Conservation (phyloP, 2,888 invertebrate genomes). For the Mythimna pallens region DNA sequence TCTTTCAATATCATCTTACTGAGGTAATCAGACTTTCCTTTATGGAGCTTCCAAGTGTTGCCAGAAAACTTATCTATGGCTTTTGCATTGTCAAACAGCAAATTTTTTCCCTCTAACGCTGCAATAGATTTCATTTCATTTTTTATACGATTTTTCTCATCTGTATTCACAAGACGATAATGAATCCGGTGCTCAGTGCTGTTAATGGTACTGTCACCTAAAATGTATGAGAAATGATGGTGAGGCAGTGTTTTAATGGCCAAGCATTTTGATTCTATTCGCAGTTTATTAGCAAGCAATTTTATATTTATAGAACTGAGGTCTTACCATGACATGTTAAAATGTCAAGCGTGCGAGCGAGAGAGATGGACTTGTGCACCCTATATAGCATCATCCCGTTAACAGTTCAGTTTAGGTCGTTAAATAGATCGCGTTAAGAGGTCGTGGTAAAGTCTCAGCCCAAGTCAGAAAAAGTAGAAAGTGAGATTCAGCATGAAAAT, state of each 20-base stretch:
- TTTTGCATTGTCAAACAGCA: slow-evolving; percentile 78
- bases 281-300: not conserved
- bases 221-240: slow-evolving; percentile 71
- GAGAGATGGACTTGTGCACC: too few relatives aligned
- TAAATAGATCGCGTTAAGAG: too few relatives aligned
- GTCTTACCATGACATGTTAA: too few relatives aligned
- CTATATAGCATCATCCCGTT: too few relatives aligned
- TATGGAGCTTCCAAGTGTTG: slow-evolving; percentile 81
- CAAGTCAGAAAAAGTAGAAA: not conserved
- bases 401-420: too few relatives aligned
- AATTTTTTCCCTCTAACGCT: slow-evolving; percentile 82
- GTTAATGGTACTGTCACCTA: slow-evolving; percentile 76
- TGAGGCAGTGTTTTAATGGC: slow-evolving; percentile 14
- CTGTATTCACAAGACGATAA: slow-evolving; percentile 78
- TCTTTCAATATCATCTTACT: slow-evolving; percentile 80
- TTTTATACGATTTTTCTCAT: slow-evolving; percentile 82
- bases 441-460: too few relatives aligned
- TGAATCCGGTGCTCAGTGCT: slow-evolving; percentile 75
- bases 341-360: too few relatives aligned
- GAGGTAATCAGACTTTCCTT: slow-evolving; percentile 73
- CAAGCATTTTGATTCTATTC: slow-evolving; percentile 8
- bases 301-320: not conserved
- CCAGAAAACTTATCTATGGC: slow-evolving; percentile 74
- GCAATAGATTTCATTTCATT: slow-evolving; percentile 87
- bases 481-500: too few relatives aligned